Evolutionary conservation across 2,797 vertebrate genomes (phyloP).

Genomic region (Florisuga fusca): DNA sequence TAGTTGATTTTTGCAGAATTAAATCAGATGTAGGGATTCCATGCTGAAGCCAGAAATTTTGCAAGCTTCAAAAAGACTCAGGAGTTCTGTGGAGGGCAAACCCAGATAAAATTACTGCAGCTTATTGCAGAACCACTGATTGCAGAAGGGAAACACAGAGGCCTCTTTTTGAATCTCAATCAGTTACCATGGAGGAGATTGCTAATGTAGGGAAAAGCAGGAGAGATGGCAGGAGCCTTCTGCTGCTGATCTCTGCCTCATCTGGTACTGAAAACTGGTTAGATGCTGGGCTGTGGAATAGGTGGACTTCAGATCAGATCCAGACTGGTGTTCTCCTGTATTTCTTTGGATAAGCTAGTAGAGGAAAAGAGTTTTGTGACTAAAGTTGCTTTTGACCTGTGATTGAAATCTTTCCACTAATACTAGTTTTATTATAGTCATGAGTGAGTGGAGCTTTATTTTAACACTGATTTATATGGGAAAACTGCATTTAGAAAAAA

Average conservation of each 20-base stretch:
- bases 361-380: background rate
- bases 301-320: background rate
- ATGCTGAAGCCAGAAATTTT: background rate
- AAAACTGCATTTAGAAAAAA: background rate
- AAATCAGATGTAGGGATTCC: background rate
- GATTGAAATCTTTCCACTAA: background rate
- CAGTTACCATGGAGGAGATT: background rate
- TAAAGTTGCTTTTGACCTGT: background rate
- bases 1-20: background rate
- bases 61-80: background rate
- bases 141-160: background rate
- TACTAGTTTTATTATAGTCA: background rate
- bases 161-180: background rate
- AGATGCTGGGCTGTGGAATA: background rate
- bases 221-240: background rate
- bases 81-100: background rate
- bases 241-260: background rate
- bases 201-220: background rate
- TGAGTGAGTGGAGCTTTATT: background rate
- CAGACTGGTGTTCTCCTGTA: background rate
- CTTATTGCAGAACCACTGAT: background rate
- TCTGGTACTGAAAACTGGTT: background rate
- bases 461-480: background rate
- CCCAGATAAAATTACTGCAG: background rate
- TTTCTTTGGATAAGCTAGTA: background rate